Base-by-base conservation (phyloP, 2,797 vertebrate species). In the Diplodus puntazzo region DNA sequence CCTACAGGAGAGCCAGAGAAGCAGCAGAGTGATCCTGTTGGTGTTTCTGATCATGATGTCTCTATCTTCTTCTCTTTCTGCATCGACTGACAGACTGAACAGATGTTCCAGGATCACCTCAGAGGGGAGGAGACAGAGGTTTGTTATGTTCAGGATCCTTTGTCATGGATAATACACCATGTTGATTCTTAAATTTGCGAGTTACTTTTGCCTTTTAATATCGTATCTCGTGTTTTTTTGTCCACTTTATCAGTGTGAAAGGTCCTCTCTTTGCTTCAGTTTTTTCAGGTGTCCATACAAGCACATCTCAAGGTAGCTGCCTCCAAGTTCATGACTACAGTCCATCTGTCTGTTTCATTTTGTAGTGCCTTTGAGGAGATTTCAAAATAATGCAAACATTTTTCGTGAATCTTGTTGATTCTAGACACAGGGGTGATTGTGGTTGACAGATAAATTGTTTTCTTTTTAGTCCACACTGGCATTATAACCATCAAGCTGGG, bases 1-100 rank as follows among this genome's bases (percentile, higher is more conserved):
- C 70, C 18, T 78, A 92, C 87, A 85, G 39, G 70, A 65, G 23
- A 87, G 67, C 13, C 73, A 85, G 77, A 79, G 75, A 20, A 89
- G 46, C 61, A 80, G 82, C 52, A 89, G 34, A 73, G 73, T 0
- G 17, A 81, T 46, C 43, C 42, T 58, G 65, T 45, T 49, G 34
- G 62, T 2, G 65, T 60, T 58, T 69, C 30, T 60, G 42, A 77
- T 83, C 80, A 87, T 90, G 11, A 57, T 68, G 75, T 53, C 43
- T 53, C 48, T 25, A 21, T 34, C 57, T 11, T 45, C 43, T 12
- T 18, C 14, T 73, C 42, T 72, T 46, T 54, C 65, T 57, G 57
- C 54, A 9, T 14, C 18, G 69, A 84, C 59, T 59, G 82, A 71
- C 49, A 25, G 66, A 62, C 50, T 75, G 30, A 74, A 48, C 20